phyloP scores from a whole-genome alignment of 2,113 vertebrate genomes.

The Galeopterus variegatus region DNA sequence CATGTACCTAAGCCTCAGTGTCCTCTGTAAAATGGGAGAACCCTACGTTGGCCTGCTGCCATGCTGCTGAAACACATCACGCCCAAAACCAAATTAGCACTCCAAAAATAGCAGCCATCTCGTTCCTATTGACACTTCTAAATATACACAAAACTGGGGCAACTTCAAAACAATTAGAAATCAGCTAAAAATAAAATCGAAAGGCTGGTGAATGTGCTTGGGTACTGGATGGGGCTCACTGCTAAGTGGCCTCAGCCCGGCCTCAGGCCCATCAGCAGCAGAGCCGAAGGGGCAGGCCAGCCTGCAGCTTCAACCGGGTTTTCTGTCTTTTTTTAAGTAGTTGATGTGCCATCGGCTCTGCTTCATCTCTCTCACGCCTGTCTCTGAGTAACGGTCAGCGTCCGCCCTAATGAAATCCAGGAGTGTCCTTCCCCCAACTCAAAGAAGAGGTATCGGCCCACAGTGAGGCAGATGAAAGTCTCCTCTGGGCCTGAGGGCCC shows the following conservation, averaged over 20 bases:
- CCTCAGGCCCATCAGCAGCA: fast-evolving
- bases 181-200: background rate
- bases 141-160: background rate
- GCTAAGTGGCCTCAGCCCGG: fast-evolving
- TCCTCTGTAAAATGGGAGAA: fast-evolving
- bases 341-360: background rate
- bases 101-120: too few relatives aligned
- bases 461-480: fast-evolving
- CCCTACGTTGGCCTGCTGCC: background rate
- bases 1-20: fast-evolving
- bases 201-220: background rate
- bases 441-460: too few relatives aligned
- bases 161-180: background rate
- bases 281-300: fast-evolving
- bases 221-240: background rate
- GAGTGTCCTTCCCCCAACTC: fast-evolving
- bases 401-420: background rate
- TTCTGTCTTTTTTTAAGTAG: background rate
- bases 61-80: fast-evolving
- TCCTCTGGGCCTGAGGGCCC: background rate
- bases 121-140: fast-evolving
- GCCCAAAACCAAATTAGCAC: fast-evolving
- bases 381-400: fast-evolving
- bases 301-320: fast-evolving
- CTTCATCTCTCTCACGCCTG: background rate